phyloP scores from a whole-genome alignment of 2,888 invertebrate species.

The Aleiodes leptofemur region DNA sequence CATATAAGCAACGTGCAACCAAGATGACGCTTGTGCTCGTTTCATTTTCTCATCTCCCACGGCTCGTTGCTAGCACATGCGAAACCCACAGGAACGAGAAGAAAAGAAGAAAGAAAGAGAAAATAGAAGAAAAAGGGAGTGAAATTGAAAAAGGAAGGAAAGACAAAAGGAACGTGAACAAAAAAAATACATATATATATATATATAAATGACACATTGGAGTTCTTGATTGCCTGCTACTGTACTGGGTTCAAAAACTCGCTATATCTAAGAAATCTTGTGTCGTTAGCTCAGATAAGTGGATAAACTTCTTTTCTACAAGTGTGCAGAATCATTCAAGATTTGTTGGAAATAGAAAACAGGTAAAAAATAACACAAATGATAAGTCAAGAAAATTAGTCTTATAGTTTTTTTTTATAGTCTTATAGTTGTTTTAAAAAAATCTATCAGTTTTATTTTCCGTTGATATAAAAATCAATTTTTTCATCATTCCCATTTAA shows the following conservation, averaged over 20 bases:
- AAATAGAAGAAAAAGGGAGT: neutral
- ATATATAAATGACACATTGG: conserved; percentile 20
- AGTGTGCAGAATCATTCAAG: conserved; percentile 40
- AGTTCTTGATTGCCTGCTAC: conserved; percentile 49
- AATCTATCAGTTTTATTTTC: too few relatives aligned
- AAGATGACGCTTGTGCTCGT: conserved; percentile 43
- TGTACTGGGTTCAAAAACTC: conserved; percentile 19
- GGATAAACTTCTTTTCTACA: conserved; percentile 47
- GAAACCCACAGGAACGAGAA: neutral
- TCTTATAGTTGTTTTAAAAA: too few relatives aligned
- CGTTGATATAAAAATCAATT: too few relatives aligned
- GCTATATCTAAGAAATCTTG: conserved; percentile 41
- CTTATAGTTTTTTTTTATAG: too few relatives aligned
- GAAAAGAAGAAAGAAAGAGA: conserved; percentile 1
- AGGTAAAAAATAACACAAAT: conserved; percentile 2
- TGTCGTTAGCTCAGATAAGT: conserved; percentile 49
- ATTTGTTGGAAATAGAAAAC: conserved; percentile 14
- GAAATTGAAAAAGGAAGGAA: conserved; percentile 15
- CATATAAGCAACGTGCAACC: neutral
- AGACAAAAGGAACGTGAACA: neutral
- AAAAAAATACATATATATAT: neutral
- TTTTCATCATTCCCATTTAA: too few relatives aligned
- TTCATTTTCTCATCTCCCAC: conserved; percentile 50
- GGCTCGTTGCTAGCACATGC: conserved; percentile 29
- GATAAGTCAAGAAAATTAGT: conserved; percentile 6